Base-by-base conservation (phyloP, 2,113 vertebrate genomes). In the Rattus rattus region DNA sequence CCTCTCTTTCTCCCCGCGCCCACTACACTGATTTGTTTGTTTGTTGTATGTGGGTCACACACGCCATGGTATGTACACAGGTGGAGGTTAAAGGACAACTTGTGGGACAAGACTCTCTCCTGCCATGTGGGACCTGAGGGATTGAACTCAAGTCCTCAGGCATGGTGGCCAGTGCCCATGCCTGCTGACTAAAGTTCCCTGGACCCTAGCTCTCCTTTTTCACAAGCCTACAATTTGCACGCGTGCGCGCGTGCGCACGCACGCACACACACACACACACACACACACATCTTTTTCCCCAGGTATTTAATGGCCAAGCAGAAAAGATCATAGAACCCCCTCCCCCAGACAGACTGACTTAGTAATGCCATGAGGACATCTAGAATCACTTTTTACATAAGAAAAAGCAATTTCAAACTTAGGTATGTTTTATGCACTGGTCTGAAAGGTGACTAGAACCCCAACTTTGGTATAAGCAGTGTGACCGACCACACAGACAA, bases 341-440 rank as follows among this genome's bases (percentile, higher is more conserved):
- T 3, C 39, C 77, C 70, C 85, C 13, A 95, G 84, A 85, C 9
- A 87, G 65, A 70, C 24, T 39, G 75, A n/a, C 54, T 92, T 77
- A 86, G 54, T 70, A 88, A 52, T 33, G 28, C 56, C 36, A 19
- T 90, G 85, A 88, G 65, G 43, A 36, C 72, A 39, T 39, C 70
- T 75, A 67, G 4, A 49, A n/a, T 76, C 95, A 59, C 61, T 92
- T 93, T 97, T 94, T 81, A 76, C 89, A 75, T 77, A 65, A 91
- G 9, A 89, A 43, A 83, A 17, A 95, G 70, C 24, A 20, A 59
- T 76, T 33, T 89, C 39, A 8, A 33, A 85, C 69, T 28, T 96
- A 81, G 7, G 33, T 19, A 33, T 43, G 2, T 92, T 94, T 33
- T 88, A 8, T 75, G 2, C 52, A 49, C 16, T 43, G 52, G 49